Base-by-base conservation (phyloP, 92 coral and sea anemone genomes). In the Actinostola sp. region DNA sequence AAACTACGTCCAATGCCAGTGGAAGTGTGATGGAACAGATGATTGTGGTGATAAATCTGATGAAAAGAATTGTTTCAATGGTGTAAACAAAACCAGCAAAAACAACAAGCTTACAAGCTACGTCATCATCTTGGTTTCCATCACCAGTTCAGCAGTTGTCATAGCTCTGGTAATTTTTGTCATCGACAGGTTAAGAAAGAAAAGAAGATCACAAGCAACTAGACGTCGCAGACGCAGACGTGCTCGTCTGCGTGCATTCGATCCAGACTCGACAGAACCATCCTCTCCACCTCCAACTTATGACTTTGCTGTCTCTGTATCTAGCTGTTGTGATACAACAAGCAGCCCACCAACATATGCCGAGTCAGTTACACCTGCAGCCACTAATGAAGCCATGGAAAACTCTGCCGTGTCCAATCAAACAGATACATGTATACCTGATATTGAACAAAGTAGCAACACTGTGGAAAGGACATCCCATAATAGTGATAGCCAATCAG, bases 261-360 rank as follows among this genome's bases (percentile, higher is more conserved):
- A 75, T 15, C 70, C 76, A 3, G 81, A 78, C 66, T 39, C 45
- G 6, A 71, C 71, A 3, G 87, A 83, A 19, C 89, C 92, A 16
- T 59, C 89, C 1, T 83, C 97, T 0, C 97, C 97, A 20, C 97
- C 97, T 9, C 97, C 97, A 16, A 82, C 97, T 0, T 90, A 90
- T 32, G 96, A 89, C 24, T 43, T 63, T 61, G 80, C 79, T 2
- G 72, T 73, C 43, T 73, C 86, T 31, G 28, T 34, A 42, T 71
- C 89, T 9, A 73, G 54, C 32, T 77, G 89, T 25, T 63, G 71
- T 12, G 72, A 68, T 25, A 33, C 49, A 9, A 51, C 61, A 13
- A 56, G 61, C 19, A 31, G 10, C 31, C 74, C 74, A 32, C 74
- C 74, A 20, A 21, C 74, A 16, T 68, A 68, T 39, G 46, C 27